phyloP scores from a whole-genome alignment of 2,888 invertebrate genomes.

The Iselma pallidipennis region DNA sequence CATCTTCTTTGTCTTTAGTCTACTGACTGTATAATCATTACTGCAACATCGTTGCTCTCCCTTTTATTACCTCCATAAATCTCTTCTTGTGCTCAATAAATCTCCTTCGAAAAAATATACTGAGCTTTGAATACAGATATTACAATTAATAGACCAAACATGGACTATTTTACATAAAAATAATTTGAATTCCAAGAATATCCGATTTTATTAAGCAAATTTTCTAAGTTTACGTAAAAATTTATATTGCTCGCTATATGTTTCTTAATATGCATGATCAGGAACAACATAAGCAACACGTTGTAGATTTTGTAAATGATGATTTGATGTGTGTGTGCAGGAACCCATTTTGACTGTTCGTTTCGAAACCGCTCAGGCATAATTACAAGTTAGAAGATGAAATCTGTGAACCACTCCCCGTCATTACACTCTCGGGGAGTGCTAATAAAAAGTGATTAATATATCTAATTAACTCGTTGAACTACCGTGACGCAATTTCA shows the following conservation, averaged over 20 bases:
- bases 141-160: conserved; percentile 34
- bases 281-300: neutral
- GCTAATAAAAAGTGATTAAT: conserved; percentile 52
- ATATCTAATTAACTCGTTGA: conserved; percentile 50
- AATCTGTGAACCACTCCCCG: conserved; percentile 42
- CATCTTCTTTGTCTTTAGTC: conserved; percentile 18
- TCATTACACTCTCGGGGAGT: conserved; percentile 44
- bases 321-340: neutral
- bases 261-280: too few species aligned
- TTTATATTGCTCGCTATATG: too few species aligned
- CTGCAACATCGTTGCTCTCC: conserved; percentile 29
- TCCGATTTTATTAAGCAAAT: too few species aligned
- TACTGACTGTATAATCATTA: conserved; percentile 39
- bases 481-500: conserved; percentile 47
- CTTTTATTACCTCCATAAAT: conserved; percentile 42
- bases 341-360: neutral
- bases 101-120: conserved; percentile 32
- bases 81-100: conserved; percentile 32
- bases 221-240: too few species aligned
- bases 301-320: neutral
- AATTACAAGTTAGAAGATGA: conserved; percentile 45
- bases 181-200: neutral
- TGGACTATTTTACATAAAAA: conserved; percentile 7
- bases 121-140: conserved; percentile 39
- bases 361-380: conserved; percentile 33